Conservation (phyloP, 2,797 vertebrate species). For the Pipistrellus nathusii region DNA sequence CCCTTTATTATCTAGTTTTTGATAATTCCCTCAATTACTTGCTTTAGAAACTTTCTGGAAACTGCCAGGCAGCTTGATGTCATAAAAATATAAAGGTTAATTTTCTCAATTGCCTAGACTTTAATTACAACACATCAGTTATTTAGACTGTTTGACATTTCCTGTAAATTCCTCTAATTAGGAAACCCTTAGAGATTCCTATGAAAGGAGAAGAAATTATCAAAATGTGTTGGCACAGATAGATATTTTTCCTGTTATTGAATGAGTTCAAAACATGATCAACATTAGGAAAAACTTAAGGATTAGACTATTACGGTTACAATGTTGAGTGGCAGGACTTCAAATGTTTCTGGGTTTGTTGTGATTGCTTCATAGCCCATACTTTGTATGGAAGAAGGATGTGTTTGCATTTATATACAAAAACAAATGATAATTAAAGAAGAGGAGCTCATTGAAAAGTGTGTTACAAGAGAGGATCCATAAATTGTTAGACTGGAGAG, state of each 20-base stretch:
- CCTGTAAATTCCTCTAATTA: slow-evolving; percentile 77
- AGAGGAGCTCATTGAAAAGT: slow-evolving; percentile 21
- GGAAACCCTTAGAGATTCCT: slow-evolving; percentile 59
- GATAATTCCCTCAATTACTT: slow-evolving; percentile 32
- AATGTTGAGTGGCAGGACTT: background rate
- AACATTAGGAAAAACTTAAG: slow-evolving; percentile 56
- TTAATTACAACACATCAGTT: slow-evolving; percentile 76
- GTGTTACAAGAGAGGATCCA: background rate
- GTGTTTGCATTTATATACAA: background rate
- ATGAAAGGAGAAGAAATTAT: slow-evolving; percentile 19
- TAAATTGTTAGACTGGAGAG: slow-evolving; percentile 25
- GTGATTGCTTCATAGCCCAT: background rate
- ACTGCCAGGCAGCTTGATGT: slow-evolving; percentile 49
- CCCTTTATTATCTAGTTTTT: slow-evolving; percentile 22
- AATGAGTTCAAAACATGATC: slow-evolving; percentile 44
- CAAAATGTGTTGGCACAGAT: slow-evolving; percentile 45
- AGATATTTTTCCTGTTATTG: slow-evolving; percentile 18
- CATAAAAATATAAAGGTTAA: slow-evolving; percentile 69
- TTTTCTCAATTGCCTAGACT: slow-evolving; percentile 68
- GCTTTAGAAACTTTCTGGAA: slow-evolving; percentile 71
- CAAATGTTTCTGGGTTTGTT: slow-evolving; percentile 35
- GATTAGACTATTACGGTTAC: slow-evolving; percentile 42
- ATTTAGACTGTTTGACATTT: slow-evolving; percentile 74
- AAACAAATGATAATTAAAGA: slow-evolving; percentile 44
- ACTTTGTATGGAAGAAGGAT: background rate